These are phyloP conservation scores for Platycheirus albimanus DNA, from an alignment of 2,888 invertebrate species.

Conservation along the genomic window DNA sequence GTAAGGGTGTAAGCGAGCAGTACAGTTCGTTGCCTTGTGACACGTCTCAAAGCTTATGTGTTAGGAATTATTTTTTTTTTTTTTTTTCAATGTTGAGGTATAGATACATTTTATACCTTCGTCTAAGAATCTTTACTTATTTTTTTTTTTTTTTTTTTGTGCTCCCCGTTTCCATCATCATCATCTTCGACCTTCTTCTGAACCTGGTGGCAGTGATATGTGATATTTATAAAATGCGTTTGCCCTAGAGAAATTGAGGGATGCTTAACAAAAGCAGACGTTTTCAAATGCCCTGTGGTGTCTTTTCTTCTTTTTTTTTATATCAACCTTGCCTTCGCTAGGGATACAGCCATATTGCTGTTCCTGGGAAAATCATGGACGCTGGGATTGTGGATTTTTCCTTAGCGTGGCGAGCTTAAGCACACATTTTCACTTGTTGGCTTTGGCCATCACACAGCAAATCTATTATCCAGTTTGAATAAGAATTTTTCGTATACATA, in stretches of 20 bases:
- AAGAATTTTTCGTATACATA: background rate
- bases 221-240: slow-evolving; percentile 62
- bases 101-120: background rate
- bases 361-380: background rate
- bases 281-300: slow-evolving; percentile 20
- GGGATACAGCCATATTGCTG: background rate
- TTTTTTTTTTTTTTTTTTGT: slow-evolving; percentile 13
- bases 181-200: slow-evolving; percentile 23
- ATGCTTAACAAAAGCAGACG: slow-evolving; percentile 39
- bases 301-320: slow-evolving; percentile 27
- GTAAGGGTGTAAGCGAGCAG: slow-evolving; percentile 5
- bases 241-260: slow-evolving; percentile 58
- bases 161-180: slow-evolving; percentile 26
- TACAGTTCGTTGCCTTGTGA: slow-evolving; percentile 69
- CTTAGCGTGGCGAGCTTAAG: slow-evolving; percentile 22
- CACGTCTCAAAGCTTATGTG: slow-evolving; percentile 44
- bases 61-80: slow-evolving; percentile 28
- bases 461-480: slow-evolving; percentile 30
- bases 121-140: slow-evolving; percentile 8
- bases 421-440: slow-evolving; percentile 57
- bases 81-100: slow-evolving; percentile 24
- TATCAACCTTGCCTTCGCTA: slow-evolving; percentile 6
- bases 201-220: slow-evolving; percentile 41
- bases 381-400: slow-evolving; percentile 51
- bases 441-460: slow-evolving; percentile 31